Percentiles rank a stretch among this genome's conserved stretches.
Evolutionary conservation across 2,888 invertebrate species (phyloP).

Genomic region (Eilema griseolum): DNA sequence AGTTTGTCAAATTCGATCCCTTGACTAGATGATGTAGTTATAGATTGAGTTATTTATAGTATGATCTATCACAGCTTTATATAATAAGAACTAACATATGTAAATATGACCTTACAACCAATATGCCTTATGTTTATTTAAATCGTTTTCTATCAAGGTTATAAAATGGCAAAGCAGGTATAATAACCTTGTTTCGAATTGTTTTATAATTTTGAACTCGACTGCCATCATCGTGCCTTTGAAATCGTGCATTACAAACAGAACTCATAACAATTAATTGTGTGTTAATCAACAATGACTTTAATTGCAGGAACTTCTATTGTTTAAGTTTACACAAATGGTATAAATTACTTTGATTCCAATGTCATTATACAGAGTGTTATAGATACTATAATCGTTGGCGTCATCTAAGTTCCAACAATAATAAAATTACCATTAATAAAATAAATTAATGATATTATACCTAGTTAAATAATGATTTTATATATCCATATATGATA

Average conservation of each 20-base stretch:
- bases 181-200: background rate
- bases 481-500: too few relatives aligned
- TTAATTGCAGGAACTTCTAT: background rate
- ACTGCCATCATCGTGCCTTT: background rate
- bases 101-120: too few relatives aligned
- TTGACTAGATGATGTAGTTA: too few relatives aligned
- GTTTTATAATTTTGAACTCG: too few relatives aligned
- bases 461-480: too few relatives aligned
- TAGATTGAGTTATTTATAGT: too few relatives aligned
- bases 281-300: background rate
- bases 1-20: too few relatives aligned
- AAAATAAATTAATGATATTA: background rate
- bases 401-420: background rate
- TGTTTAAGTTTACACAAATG: background rate
- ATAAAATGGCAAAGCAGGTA: background rate
- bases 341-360: background rate
- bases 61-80: too few relatives aligned
- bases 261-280: background rate
- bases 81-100: too few relatives aligned
- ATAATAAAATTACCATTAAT: background rate
- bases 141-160: too few relatives aligned
- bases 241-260: background rate
- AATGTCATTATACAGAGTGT: background rate
- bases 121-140: background rate
- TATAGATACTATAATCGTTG: background rate